Evolutionary conservation across 1,140 invertebrate species (phyloP).

Genomic region (Harlomillsia oculata): DNA sequence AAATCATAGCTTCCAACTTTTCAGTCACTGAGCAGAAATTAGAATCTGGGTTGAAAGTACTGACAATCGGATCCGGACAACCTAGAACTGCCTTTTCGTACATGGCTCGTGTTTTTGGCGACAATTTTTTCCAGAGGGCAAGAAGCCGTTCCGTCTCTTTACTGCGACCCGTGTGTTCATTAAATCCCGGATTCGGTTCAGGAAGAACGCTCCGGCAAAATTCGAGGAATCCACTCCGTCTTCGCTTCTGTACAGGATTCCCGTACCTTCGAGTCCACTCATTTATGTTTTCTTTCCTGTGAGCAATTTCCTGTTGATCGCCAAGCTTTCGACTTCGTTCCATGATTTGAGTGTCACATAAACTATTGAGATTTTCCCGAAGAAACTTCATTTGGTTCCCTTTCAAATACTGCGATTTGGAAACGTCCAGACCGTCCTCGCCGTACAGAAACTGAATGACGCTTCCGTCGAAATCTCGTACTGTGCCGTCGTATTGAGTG

Average conservation of each 20-base stretch:
- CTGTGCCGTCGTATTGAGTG: slow-evolving; percentile 86
- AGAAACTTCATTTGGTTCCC: slow-evolving; percentile 71
- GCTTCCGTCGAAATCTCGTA: slow-evolving; percentile 85
- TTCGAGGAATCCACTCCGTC: slow-evolving; percentile 38
- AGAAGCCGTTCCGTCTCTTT: neutral
- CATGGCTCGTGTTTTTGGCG: no score
- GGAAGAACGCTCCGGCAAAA: slow-evolving; percentile 31
- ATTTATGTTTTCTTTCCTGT: slow-evolving; percentile 42
- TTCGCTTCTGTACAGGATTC: slow-evolving; percentile 41
- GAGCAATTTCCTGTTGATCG: slow-evolving; percentile 40
- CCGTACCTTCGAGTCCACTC: slow-evolving; percentile 52
- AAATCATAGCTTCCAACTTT: slow-evolving; percentile 57
- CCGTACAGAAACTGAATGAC: slow-evolving; percentile 97
- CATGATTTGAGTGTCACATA: slow-evolving; percentile 43
- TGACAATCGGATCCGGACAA: slow-evolving; percentile 61
- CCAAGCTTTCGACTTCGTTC: slow-evolving; percentile 38
- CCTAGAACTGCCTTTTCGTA: no score
- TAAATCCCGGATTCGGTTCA: neutral
- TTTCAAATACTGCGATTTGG: slow-evolving; percentile 74
- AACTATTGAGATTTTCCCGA: slow-evolving; percentile 59
- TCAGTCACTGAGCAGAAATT: slow-evolving; percentile 76
- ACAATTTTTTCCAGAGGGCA: neutral
- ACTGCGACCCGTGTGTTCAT: neutral
- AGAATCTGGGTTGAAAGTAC: slow-evolving; percentile 57
- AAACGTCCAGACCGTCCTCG: slow-evolving; percentile 91